Evolutionary conservation across 2,113 vertebrate species (phyloP).

Genomic region (Zosterops lateralis): DNA sequence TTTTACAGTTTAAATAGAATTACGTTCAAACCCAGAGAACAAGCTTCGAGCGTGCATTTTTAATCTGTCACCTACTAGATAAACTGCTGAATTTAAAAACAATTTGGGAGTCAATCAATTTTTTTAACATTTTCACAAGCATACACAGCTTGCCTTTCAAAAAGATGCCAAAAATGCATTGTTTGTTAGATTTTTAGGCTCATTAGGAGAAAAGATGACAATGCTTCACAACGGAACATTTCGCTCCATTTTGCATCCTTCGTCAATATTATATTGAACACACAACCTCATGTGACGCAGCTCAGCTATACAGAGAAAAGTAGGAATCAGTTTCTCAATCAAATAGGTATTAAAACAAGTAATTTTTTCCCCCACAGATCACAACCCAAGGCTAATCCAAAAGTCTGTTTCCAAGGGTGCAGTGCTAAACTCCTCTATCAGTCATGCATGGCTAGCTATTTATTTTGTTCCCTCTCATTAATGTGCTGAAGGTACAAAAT

Average conservation of each 20-base stretch:
- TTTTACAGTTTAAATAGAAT: slow-evolving; percentile 98
- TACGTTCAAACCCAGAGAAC: slow-evolving; percentile 85
- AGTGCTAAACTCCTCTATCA: slow-evolving; percentile 46
- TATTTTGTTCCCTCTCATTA: slow-evolving; percentile 65
- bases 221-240: slow-evolving; percentile 69
- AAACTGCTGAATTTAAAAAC: slow-evolving; percentile 89
- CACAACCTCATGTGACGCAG: slow-evolving; percentile 35
- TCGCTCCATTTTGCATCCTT: slow-evolving; percentile 67
- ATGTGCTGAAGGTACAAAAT: slow-evolving; percentile 48
- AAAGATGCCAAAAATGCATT: slow-evolving; percentile 82
- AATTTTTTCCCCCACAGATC: background rate
- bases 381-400: slow-evolving; percentile 60
- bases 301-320: slow-evolving; percentile 13
- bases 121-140: slow-evolving; percentile 80
- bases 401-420: slow-evolving; percentile 42
- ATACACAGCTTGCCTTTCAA: slow-evolving; percentile 77
- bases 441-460: slow-evolving; percentile 61
- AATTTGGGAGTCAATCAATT: slow-evolving; percentile 87
- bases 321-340: slow-evolving; percentile 63
- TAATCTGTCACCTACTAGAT: slow-evolving; percentile 89
- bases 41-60: slow-evolving; percentile 89
- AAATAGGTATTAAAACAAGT: slow-evolving; percentile 49
- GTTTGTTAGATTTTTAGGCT: slow-evolving; percentile 83
- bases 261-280: slow-evolving; percentile 58
- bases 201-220: slow-evolving; percentile 84